phyloP scores from a whole-genome alignment of 2,797 vertebrate species.

The Onychomys torridus region DNA sequence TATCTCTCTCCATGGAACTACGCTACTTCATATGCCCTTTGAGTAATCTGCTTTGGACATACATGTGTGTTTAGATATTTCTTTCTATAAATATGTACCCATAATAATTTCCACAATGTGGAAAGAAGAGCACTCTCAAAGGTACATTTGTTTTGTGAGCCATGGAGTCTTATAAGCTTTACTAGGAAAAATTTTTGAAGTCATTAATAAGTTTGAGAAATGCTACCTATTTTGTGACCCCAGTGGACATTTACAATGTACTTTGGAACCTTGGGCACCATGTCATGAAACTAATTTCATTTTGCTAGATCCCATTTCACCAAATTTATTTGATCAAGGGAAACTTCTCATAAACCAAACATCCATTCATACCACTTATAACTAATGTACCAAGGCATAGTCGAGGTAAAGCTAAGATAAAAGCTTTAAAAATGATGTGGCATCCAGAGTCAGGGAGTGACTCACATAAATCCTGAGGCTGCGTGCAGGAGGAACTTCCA shows the following conservation, averaged over 20 bases:
- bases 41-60: background rate
- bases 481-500: background rate
- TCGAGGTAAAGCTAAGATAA: background rate
- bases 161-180: background rate
- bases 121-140: background rate
- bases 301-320: background rate
- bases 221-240: background rate
- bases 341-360: background rate
- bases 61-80: background rate
- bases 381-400: background rate
- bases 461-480: background rate
- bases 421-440: background rate
- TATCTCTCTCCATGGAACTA: background rate
- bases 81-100: background rate
- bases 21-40: background rate
- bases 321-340: constrained; percentile 34
- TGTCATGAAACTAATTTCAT: constrained; percentile 44
- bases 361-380: constrained; percentile 11
- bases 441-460: background rate
- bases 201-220: background rate
- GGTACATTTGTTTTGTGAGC: background rate
- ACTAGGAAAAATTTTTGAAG: background rate
- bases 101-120: background rate
- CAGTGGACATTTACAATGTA: background rate
- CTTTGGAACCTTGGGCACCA: background rate